Evolutionary conservation across 2,888 invertebrate genomes (phyloP).

Genomic region (Catonia carolina): DNA sequence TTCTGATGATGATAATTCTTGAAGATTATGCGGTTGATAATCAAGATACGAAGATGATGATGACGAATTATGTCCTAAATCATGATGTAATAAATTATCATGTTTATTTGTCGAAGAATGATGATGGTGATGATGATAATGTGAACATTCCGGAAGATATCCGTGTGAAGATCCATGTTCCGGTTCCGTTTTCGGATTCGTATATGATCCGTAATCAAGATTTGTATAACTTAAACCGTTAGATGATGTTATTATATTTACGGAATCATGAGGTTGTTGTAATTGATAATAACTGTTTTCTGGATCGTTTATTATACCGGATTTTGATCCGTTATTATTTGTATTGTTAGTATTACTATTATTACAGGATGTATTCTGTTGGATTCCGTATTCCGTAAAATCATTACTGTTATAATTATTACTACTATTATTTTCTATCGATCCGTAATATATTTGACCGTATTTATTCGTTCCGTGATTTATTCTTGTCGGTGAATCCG

Average conservation of each 20-base stretch:
- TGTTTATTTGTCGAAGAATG: slow-evolving; percentile 22
- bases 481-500: slow-evolving; percentile 5
- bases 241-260: slow-evolving; percentile 70
- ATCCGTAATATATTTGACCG: not conserved
- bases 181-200: slow-evolving; percentile 26
- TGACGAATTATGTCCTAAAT: no score
- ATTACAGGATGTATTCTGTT: slow-evolving; percentile 34
- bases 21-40: no score
- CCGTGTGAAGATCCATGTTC: slow-evolving; percentile 38
- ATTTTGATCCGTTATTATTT: slow-evolving; percentile 45
- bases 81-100: no score
- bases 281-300: slow-evolving; percentile 42
- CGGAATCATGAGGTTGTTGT: slow-evolving; percentile 41
- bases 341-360: slow-evolving; percentile 42
- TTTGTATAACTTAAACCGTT: slow-evolving; percentile 86
- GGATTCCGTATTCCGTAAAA: slow-evolving; percentile 5
- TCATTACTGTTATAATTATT: not conserved
- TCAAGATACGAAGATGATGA: no score
- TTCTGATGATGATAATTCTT: no score
- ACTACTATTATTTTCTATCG: not conserved
- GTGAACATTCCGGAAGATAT: slow-evolving; percentile 39
- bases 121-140: slow-evolving; percentile 42
- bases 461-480: slow-evolving; percentile 6
- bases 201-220: slow-evolving; percentile 59
- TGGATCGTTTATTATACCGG: no score